Percentiles rank a stretch among this genome's conserved stretches.
phyloP scores from a whole-genome alignment of 2,888 invertebrate species.

The Oligia strigilis region DNA sequence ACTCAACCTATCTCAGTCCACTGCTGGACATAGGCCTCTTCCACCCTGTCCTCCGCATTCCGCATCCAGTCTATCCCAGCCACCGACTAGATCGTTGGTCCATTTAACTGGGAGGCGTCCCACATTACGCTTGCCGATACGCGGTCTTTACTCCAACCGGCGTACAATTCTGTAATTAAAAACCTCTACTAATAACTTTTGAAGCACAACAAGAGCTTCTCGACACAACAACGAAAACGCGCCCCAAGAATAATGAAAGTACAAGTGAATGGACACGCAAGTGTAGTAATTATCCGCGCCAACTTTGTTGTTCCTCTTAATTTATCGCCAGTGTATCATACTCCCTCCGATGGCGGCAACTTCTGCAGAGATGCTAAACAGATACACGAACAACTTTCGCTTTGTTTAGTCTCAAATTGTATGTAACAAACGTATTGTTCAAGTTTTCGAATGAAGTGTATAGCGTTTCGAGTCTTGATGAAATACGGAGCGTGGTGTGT shows the following conservation, averaged over 20 bases:
- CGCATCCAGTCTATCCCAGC: too few species aligned
- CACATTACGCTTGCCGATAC: too few species aligned
- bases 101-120: too few species aligned
- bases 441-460: constrained; percentile 51
- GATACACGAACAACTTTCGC: constrained; percentile 68
- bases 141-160: too few species aligned
- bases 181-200: background rate
- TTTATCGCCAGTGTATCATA: constrained; percentile 81
- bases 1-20: too few species aligned
- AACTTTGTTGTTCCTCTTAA: constrained; percentile 82
- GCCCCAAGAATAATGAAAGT: constrained; percentile 85
- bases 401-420: constrained; percentile 63
- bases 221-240: constrained; percentile 73
- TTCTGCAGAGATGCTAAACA: constrained; percentile 72
- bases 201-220: background rate
- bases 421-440: constrained; percentile 61
- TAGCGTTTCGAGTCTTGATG: constrained; percentile 22
- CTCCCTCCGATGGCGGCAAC: constrained; percentile 62
- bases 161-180: background rate
- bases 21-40: too few species aligned
- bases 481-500: constrained; percentile 1
- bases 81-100: too few species aligned
- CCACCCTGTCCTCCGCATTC: too few species aligned
- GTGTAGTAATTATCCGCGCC: constrained; percentile 83
- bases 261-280: constrained; percentile 89